Base-by-base conservation (phyloP, 2,888 invertebrate species). In the Chamaedrilus cognettii region DNA sequence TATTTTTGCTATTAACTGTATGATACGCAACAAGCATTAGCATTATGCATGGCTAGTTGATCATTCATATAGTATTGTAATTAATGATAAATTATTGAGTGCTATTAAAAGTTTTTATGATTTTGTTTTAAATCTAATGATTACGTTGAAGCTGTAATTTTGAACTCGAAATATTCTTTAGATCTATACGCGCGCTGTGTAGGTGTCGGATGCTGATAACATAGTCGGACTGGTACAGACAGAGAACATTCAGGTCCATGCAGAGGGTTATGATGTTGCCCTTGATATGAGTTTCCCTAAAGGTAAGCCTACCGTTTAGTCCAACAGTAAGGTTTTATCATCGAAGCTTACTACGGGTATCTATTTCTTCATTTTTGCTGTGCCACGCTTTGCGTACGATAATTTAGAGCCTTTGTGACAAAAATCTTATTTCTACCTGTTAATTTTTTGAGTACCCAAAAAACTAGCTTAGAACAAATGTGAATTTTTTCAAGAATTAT, bases 271-370 rank as follows among this genome's bases (percentile, higher is more conserved):
- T 72, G 84, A 84, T 72, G 82, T 84, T 23, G 82, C 82, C 31
- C 75, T 84, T 11, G 84, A 84, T 65, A 81, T 84, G 77, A 83
- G 81, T 67, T 84, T 84, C 76, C 83, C 83, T 26, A 84, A 84
- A 77, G 84, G 83, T 78, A 69, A 59, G 59, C 28, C 15, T 62
- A 28, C 26, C 30, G n/a, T 2, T 19, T 7, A 56, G 26, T 56
- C 15, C n/a, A n/a, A n/a, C n/a, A n/a, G n/a, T n/a, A n/a, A n/a
- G n/a, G n/a, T n/a, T n/a, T n/a, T n/a, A n/a, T n/a, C n/a, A n/a
- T n/a, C n/a, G n/a, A n/a, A n/a, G n/a, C n/a, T n/a, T n/a, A n/a
- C n/a, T n/a, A n/a, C n/a, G n/a, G n/a, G n/a, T n/a, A n/a, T n/a
- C n/a, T n/a, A n/a, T n/a, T n/a, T n/a, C n/a, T n/a, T n/a, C n/a